Base-by-base conservation (phyloP, 1,140 invertebrate species). In the Papilio helenus region DNA sequence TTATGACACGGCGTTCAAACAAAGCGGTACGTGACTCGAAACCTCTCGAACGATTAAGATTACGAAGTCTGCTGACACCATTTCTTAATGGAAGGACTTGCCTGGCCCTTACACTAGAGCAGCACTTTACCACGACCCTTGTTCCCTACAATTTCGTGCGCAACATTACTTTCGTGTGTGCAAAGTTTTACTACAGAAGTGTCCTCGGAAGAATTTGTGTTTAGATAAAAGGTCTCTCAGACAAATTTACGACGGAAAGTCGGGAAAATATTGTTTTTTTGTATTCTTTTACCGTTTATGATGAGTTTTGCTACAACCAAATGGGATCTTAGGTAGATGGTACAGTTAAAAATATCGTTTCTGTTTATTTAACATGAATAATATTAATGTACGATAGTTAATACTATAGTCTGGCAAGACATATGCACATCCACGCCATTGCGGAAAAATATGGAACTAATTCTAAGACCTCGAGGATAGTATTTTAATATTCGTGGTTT, bases 1-100 rank as follows among this genome's bases (percentile, higher is more conserved):
- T 20, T 46, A 72, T 3, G 29, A 34, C 49, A 51, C 49, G 23
- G 49, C 26, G 46, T 18, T 7, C 49, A n/a, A 76, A 76, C 46
- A 76, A 77, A 61, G 76, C 34, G 55, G 76, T 65, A 77, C 76
- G 76, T 77, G 76, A 44, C 76, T 77, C 12, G 39, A 77, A 61
- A 77, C 76, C 55, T 77, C 76, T 77, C 55, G 76, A 77, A 49
- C 55, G 76, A 77, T 77, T 77, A 77, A 61, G 76, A 77, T 77
- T 61, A 77, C 51, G 55, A 65, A 77, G 76, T 42, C 76, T 61
- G 76, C 76, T 77, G 76, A 77, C 76, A 61, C 76, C 76, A 23
- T 77, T 77, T 61, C 51, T 77, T 77, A 77, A 77, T 77, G 34
- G 76, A 77, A 61, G 34, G 76, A 61, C 51, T 77, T 73, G 9